These are phyloP conservation scores for Cirrhinus mrigala DNA, from an alignment of 2,797 vertebrate species.

Conservation along the genomic window DNA sequence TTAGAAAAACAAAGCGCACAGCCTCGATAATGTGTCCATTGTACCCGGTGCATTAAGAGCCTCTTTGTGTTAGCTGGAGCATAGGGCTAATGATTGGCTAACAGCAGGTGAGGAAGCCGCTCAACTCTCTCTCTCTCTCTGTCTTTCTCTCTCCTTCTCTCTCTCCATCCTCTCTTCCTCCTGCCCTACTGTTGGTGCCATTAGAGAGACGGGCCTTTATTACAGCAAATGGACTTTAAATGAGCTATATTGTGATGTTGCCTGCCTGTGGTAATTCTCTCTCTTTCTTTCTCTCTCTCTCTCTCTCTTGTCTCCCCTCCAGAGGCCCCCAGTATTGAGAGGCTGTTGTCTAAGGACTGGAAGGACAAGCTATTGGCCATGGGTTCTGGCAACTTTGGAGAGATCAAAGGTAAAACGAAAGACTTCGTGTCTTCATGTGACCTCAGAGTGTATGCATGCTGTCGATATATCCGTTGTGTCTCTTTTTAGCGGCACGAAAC, in stretches of 20 bases:
- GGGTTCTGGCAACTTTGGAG: conserved; percentile 98
- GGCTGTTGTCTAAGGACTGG: conserved; percentile 99
- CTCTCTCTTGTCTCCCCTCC: conserved; percentile 79
- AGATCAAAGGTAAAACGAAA: conserved; percentile 92
- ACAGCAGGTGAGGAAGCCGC: conserved; percentile 94
- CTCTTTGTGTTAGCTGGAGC: conserved; percentile 91
- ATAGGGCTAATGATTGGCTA: conserved; percentile 98
- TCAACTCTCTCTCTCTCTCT: conserved; percentile 66
- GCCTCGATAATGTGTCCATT: conserved; percentile 91
- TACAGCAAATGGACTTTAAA: conserved; percentile 96
- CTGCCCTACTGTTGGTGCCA: conserved; percentile 94
- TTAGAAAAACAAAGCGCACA: conserved; percentile 88
- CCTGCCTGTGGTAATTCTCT: conserved; percentile 87
- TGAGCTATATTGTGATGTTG: conserved; percentile 91
- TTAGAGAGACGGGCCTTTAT: conserved; percentile 91
- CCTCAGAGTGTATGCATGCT: conserved; percentile 4
- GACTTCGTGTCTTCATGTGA: conserved; percentile 18
- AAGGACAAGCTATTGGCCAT: conserved; percentile 99
- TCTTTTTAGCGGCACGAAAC: background rate
- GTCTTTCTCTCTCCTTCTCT: conserved; percentile 72
- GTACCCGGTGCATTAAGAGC: conserved; percentile 89
- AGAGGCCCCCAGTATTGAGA: conserved; percentile 98
- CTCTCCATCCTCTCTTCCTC: conserved; percentile 65
- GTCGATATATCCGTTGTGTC: conserved; percentile 11
- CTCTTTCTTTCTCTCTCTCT: conserved; percentile 78